These are phyloP conservation scores for Frankliniella fusca DNA, from an alignment of 2,888 invertebrate species.

Conservation along the genomic window DNA sequence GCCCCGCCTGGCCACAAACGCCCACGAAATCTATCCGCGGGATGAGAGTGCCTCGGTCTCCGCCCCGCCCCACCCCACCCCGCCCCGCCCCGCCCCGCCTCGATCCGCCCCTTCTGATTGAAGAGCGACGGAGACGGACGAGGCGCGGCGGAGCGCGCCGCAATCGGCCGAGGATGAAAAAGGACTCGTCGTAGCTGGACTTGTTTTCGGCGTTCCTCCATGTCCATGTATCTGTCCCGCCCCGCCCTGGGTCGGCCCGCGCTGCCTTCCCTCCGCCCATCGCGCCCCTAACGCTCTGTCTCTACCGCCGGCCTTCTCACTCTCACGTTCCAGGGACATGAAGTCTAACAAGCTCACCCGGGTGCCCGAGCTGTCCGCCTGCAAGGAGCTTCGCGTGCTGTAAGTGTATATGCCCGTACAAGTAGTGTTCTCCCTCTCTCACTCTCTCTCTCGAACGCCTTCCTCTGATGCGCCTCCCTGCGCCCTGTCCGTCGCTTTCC, in stretches of 20 bases:
- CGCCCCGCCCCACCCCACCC: no score
- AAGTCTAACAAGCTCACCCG: conserved; percentile 74
- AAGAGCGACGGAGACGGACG: background rate
- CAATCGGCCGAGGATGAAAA: background rate
- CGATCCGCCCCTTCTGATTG: no score
- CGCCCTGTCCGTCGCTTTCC: background rate
- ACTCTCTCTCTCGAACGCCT: background rate
- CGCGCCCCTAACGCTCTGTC: no score
- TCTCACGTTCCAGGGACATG: conserved; percentile 62
- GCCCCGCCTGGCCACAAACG: no score
- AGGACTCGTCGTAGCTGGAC: background rate
- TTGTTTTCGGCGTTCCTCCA: background rate
- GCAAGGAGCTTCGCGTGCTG: conserved; percentile 79
- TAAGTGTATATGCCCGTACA: conserved; percentile 54
- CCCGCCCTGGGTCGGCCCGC: no score
- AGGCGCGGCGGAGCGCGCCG: background rate
- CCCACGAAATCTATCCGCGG: no score
- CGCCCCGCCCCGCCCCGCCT: no score
- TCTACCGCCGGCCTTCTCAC: background rate
- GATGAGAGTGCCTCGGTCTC: no score
- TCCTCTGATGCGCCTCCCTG: background rate
- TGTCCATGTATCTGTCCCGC: background rate
- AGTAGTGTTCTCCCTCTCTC: background rate
- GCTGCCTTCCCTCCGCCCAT: no score
- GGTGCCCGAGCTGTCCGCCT: conserved; percentile 72